Evolutionary conservation across 1,140 invertebrate species (phyloP).

Genomic region (Gerris buenoi): DNA sequence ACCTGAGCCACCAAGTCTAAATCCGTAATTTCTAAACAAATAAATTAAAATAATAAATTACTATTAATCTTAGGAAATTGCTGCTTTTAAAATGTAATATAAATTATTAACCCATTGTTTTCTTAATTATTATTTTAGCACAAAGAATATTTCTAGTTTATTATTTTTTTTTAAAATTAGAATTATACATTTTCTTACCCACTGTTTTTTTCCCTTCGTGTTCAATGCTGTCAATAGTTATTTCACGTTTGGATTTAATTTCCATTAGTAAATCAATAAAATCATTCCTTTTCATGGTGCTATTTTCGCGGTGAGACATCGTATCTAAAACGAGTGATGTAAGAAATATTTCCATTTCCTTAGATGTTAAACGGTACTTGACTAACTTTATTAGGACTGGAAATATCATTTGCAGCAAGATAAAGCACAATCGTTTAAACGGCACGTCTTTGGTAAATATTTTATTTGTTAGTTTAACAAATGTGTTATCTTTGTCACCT

Average conservation of each 20-base stretch:
- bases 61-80: no score
- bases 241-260: not conserved
- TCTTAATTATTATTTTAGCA: no score
- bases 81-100: no score
- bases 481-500: constrained; percentile 33
- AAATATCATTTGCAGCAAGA: not conserved
- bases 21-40: constrained; percentile 11
- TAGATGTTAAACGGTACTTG: not conserved
- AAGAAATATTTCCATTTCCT: not conserved
- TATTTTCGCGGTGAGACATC: not conserved
- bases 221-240: not conserved
- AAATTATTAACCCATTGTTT: no score
- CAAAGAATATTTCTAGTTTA: no score
- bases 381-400: not conserved
- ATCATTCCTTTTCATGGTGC: not conserved
- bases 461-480: constrained; percentile 31
- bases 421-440: not conserved
- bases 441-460: constrained; percentile 20
- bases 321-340: not conserved
- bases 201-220: not conserved
- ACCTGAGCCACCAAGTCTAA: constrained; percentile 25
- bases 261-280: constrained; percentile 1
- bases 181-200: no score
- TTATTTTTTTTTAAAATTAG: no score
- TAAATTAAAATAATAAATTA: no score